Base-by-base conservation (phyloP, 30 jellyfish, hydroid and myxozoan species). In the Nemopilema nomurai region DNA sequence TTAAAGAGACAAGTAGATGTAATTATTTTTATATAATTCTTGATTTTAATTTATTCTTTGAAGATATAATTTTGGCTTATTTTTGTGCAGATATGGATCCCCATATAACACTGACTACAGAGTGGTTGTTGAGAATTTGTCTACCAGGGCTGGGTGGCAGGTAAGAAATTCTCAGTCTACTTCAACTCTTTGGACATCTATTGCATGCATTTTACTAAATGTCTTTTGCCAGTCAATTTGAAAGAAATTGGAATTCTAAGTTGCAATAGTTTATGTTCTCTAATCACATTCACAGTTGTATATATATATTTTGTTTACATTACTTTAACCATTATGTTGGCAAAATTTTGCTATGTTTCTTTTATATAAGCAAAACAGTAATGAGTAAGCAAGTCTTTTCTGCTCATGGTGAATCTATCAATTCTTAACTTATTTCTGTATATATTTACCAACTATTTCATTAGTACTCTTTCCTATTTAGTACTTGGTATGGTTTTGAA, bases 81-180 rank as follows among this genome's bases (percentile, higher is more conserved):
- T n/a, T n/a, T 41, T 41, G 57, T 41, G 57, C 6, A 89, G 99
- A 74, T 96, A 96, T 89, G 98, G 99, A 25, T 91, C 99, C 0
- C 99, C 99, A 29, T 96, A 96, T 88, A 96, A 96, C 75, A 96
- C 99, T 57, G 99, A 96, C 81, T 96, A 83, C 89, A 87, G 98
- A 29, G 27, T 96, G 22, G 88, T 91, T 67, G 92, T 96, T 26
- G 97, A 91, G 74, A 96, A 96, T 86, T 86, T 96, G 32, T 96
- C 99, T 19, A 91, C 99, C 16, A 86, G 97, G 25, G 92, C 96
- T 63, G 97, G 99, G n/a, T 96, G 99, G 99, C 99, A 96, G 97
- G 99, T 96, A 71, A 20, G 16, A 4, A 21, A 29, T 18, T 69
- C 6, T 69, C 20, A 17, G 18, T 19, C 76, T 24, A 17, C 23